phyloP scores from a whole-genome alignment of 2,888 invertebrate species.

The Mesochorus sp. region DNA sequence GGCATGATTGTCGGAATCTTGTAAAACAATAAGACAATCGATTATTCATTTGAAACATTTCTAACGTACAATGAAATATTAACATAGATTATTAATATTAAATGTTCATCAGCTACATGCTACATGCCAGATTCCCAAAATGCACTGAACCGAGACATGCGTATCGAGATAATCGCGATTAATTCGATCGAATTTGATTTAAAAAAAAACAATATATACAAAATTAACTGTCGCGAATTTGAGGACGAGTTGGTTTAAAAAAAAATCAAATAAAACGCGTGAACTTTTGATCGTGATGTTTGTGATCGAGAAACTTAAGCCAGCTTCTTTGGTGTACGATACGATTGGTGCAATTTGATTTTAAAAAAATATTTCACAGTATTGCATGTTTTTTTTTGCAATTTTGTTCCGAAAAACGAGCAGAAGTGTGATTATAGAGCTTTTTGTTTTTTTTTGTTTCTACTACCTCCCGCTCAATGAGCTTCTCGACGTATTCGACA shows the following conservation, averaged over 20 bases:
- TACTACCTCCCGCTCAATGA: conserved; percentile 96
- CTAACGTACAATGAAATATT: conserved; percentile 26
- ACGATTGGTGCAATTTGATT: conserved; percentile 54
- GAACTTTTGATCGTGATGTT: background rate
- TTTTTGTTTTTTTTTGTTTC: conserved; percentile 42
- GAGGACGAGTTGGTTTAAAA: too few relatives aligned
- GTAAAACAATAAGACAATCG: conserved; percentile 69
- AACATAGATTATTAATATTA: conserved; percentile 33
- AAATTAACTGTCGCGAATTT: too few relatives aligned
- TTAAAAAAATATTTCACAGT: background rate
- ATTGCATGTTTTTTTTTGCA: background rate
- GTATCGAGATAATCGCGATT: conserved; percentile 58
- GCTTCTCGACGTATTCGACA: conserved; percentile 96
- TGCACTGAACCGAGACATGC: conserved; percentile 58
- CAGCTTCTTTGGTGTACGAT: conserved; percentile 54
- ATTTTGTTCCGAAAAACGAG: conserved; percentile 12
- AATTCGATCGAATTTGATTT: conserved; percentile 41
- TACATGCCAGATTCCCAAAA: conserved; percentile 57
- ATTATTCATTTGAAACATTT: conserved; percentile 33
- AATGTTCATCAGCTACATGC: conserved; percentile 44
- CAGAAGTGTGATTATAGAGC: conserved; percentile 28
- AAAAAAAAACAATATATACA: background rate
- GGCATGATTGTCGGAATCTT: conserved; percentile 78
- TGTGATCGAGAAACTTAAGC: conserved; percentile 30
- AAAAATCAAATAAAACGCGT: too few relatives aligned